These are phyloP conservation scores for Neolamprologus brichardi DNA, from an alignment of 2,113 vertebrate genomes.

Conservation along the genomic window DNA sequence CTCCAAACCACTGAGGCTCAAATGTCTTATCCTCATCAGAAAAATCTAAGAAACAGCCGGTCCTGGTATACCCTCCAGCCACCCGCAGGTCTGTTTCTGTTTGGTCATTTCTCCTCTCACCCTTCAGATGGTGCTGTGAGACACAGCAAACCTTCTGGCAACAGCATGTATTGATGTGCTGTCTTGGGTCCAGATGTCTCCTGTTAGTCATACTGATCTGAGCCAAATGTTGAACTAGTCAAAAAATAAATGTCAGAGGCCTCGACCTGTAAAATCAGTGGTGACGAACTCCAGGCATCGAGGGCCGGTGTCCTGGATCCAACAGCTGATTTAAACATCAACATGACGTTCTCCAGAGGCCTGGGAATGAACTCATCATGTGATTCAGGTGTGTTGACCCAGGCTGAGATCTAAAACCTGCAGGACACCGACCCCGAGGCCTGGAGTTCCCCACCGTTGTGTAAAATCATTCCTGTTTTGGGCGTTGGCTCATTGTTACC, in stretches of 20 bases:
- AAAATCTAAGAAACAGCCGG: rapidly evolving
- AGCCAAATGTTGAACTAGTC: not conserved
- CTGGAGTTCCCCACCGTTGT: not conserved
- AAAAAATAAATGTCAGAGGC: not conserved
- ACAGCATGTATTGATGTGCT: not conserved
- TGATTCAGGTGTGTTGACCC: not conserved
- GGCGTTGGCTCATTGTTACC: not conserved
- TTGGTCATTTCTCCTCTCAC: not conserved
- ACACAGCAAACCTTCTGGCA: not conserved
- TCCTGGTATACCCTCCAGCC: not conserved
- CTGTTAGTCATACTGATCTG: not conserved
- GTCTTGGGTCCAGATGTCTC: not conserved
- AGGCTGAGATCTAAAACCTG: not conserved
- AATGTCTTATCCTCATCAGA: not conserved
- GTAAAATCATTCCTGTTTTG: not conserved
- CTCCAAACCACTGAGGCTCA: not conserved
- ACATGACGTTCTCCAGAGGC: rapidly evolving
- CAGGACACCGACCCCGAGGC: not conserved
- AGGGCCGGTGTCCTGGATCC: not conserved
- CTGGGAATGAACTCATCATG: rapidly evolving
- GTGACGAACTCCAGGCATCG: not conserved
- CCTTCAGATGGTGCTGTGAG: not conserved
- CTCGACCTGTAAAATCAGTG: not conserved
- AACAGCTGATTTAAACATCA: not conserved
- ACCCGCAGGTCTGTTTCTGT: not conserved